Conservation (phyloP, 2,888 invertebrate genomes). For the Netelia inedita region DNA sequence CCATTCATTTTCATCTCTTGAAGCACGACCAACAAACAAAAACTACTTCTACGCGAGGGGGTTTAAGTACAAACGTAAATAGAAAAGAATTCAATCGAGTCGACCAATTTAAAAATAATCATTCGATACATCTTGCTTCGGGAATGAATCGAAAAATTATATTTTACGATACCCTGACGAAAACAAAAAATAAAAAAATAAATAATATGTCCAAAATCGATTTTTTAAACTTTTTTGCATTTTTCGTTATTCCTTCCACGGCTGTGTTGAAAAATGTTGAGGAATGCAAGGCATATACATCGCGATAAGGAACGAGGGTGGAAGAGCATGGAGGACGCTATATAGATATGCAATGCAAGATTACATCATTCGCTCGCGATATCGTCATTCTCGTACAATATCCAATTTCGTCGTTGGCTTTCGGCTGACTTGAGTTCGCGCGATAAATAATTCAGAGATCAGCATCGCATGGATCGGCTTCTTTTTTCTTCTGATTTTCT, state of each 20-base stretch:
- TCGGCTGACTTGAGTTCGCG: slow-evolving; percentile 28
- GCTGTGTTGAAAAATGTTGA: neutral
- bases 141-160: too few relatives aligned
- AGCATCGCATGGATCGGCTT: slow-evolving; percentile 6
- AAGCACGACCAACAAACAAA: neutral
- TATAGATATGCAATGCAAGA: neutral
- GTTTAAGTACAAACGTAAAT: too few relatives aligned
- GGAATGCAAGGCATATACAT: neutral
- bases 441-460: slow-evolving; percentile 62
- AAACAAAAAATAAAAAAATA: too few relatives aligned
- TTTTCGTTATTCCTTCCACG: too few relatives aligned
- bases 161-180: too few relatives aligned
- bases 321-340: neutral
- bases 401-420: slow-evolving; percentile 48
- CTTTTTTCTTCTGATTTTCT: slow-evolving; percentile 6
- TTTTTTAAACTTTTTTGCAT: too few relatives aligned
- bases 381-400: slow-evolving; percentile 44
- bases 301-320: neutral
- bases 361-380: slow-evolving; percentile 6
- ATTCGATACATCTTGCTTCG: too few relatives aligned
- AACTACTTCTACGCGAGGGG: too few relatives aligned
- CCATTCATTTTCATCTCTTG: neutral
- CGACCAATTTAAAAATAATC: too few relatives aligned
- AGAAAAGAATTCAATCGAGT: too few relatives aligned
- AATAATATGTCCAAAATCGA: too few relatives aligned